phyloP scores from a whole-genome alignment of 1,140 invertebrate genomes.

The Eciton burchellii region DNA sequence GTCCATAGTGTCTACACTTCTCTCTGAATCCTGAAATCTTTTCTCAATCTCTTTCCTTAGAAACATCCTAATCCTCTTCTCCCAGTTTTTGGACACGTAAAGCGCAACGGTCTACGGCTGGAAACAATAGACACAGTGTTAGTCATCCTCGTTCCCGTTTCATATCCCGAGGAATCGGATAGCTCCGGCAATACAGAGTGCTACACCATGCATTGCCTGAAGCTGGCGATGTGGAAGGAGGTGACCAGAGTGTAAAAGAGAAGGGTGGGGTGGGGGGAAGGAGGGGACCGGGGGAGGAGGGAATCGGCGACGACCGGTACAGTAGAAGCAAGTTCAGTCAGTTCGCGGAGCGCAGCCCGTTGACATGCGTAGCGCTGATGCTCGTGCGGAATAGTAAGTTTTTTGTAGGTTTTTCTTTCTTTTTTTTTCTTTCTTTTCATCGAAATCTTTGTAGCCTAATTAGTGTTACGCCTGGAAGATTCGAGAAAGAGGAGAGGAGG shows the following conservation, averaged over 20 bases:
- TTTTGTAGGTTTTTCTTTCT: background rate
- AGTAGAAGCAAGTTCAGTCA: conserved; percentile 74
- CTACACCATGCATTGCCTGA: background rate
- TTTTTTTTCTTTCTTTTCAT: background rate
- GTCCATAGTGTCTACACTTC: too few relatives aligned
- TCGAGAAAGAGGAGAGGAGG: too few relatives aligned
- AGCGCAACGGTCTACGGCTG: background rate
- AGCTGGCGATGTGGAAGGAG: background rate
- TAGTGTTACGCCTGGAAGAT: too few relatives aligned
- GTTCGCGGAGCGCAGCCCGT: conserved; percentile 77
- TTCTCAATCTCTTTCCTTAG: background rate
- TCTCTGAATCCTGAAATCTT: too few relatives aligned
- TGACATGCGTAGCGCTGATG: conserved; percentile 34
- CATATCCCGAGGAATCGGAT: background rate
- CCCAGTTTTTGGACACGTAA: background rate
- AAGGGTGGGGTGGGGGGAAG: background rate
- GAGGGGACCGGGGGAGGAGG: conserved; percentile 11
- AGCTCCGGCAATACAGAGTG: background rate
- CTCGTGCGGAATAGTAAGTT: background rate
- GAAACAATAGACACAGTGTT: background rate
- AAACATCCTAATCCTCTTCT: background rate
- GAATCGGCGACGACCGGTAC: conserved; percentile 18
- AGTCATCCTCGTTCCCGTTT: background rate
- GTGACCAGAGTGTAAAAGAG: background rate
- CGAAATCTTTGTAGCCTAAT: too few relatives aligned